Conservation (phyloP, 2,113 vertebrate genomes). For the Donacobius atricapilla region DNA sequence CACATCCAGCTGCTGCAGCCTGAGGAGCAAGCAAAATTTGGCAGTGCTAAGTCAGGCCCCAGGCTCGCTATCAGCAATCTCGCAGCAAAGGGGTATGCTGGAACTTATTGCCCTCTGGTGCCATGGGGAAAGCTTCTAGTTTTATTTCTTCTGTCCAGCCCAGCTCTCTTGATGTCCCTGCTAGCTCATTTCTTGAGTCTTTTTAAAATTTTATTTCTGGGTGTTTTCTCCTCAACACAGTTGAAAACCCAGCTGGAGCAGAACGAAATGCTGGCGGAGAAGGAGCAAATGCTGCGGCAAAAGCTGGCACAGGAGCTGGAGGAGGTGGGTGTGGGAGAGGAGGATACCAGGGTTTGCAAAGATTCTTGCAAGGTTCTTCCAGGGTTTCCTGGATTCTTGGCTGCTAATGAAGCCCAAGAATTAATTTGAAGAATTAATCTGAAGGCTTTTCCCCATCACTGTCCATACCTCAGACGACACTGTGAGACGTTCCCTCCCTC, state of each 20-base stretch:
- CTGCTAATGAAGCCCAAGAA: background rate
- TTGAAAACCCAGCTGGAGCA: constrained; percentile 77
- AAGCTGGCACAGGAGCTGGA: constrained; percentile 79
- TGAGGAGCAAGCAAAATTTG: background rate
- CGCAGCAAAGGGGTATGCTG: background rate
- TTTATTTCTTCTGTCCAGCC: background rate
- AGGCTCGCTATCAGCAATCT: rapidly evolving
- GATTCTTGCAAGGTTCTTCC: too few relatives aligned
- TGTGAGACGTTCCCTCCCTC: background rate
- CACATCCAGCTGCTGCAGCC: background rate
- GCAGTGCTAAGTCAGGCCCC: background rate
- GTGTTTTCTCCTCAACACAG: constrained; percentile 46
- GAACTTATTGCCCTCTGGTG: background rate
- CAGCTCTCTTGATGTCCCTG: background rate
- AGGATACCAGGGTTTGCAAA: background rate
- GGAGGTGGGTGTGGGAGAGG: constrained; percentile 66
- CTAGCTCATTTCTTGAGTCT: background rate
- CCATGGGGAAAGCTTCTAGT: background rate
- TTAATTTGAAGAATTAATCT: background rate
- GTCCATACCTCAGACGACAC: background rate
- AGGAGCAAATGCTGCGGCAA: constrained; percentile 73
- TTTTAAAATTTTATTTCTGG: background rate
- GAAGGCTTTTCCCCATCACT: background rate
- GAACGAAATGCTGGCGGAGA: constrained; percentile 69
- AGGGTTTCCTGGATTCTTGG: background rate